Evolutionary conservation across 2,113 vertebrate genomes (phyloP), one percentile per base, ranked within the genome.

Genomic region (Pseudorectes ferrugineus): DNA sequence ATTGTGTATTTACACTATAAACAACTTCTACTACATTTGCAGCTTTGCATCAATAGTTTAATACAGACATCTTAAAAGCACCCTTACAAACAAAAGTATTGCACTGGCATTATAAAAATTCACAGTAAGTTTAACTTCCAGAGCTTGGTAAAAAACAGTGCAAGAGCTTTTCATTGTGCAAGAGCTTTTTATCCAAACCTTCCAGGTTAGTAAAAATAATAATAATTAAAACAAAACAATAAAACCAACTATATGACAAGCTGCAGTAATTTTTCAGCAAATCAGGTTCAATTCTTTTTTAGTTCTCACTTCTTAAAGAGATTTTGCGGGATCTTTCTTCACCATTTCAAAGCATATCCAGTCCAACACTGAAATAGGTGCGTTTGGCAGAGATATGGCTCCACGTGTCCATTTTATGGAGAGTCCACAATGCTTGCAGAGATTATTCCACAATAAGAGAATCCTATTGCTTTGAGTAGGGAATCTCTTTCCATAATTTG

Each of bases 11-110:
- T 89, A 93, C 78, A 96, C 55, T 88, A 92, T 67, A 90, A 93
- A 91, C 51, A 93, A 59, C 19, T 87, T 66, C 35, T 63, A 61
- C 40, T 48, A 57, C 14, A 36, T 86, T 77, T 62, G 36, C 86
- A 93, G 55, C 61, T 66, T 86, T 65, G 48, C 25, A 3, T 83
- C 72, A 67, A 19, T 22, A 71, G 55, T 94, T 93, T 84, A 79
- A 94, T 65, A 71, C 2, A 84, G 45, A 10, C 66, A 84, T 74
- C 76, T 87, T 66, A 62, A 95, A 91, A 95, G 80, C 91, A 96
- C 73, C 93, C 90, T 94, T 91, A 92, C 91, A 94, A 95, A 96
- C 35, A 89, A 93, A 93, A 92, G 72, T 94, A 96, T 95, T 94
- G 91, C 95, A 91, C 94, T 96, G 84, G 65, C 77, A 86, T 85